Evolutionary conservation across 1,140 invertebrate species (phyloP).

Genomic region (Drosophila suzukii): DNA sequence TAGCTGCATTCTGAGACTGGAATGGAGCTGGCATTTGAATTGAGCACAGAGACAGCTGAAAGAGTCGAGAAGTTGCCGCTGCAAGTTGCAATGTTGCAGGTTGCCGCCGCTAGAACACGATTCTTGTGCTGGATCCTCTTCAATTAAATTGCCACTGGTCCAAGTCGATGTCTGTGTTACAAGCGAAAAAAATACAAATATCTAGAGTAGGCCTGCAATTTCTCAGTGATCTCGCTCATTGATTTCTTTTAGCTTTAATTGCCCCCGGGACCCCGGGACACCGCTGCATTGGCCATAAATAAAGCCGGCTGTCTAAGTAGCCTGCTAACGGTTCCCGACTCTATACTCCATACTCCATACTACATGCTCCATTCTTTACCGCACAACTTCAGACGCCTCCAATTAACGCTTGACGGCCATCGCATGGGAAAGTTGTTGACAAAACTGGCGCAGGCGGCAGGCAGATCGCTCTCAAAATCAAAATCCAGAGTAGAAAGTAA

Average conservation of each 20-base stretch:
- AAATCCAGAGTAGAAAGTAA: slow-evolving; percentile 82
- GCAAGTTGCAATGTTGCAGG: slow-evolving; percentile 26
- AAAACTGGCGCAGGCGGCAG: slow-evolving; percentile 52
- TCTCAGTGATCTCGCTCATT: slow-evolving; percentile 73
- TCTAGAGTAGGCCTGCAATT: slow-evolving; percentile 78
- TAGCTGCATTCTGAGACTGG: slow-evolving; percentile 51
- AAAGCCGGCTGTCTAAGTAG: slow-evolving; percentile 60
- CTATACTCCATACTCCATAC: slow-evolving; percentile 46
- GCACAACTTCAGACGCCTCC: slow-evolving; percentile 14
- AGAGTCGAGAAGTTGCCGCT: slow-evolving; percentile 17
- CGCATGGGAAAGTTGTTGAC: slow-evolving; percentile 79
- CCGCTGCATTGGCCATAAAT: slow-evolving; percentile 59
- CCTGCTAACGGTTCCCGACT: slow-evolving; percentile 60
- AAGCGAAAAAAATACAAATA: slow-evolving; percentile 35
- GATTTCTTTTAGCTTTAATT: slow-evolving; percentile 83
- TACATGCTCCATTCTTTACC: background rate
- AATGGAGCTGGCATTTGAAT: slow-evolving; percentile 45
- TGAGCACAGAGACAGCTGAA: slow-evolving; percentile 47
- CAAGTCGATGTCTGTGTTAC: slow-evolving; percentile 32
- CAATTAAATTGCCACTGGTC: slow-evolving; percentile 63
- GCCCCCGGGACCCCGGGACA: slow-evolving; percentile 13
- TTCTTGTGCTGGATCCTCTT: slow-evolving; percentile 65
- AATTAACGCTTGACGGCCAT: slow-evolving; percentile 65
- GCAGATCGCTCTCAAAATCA: slow-evolving; percentile 52
- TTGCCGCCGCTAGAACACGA: slow-evolving; percentile 48